Evolutionary conservation across 2,888 invertebrate genomes (phyloP).

Genomic region (Pollenia amentaria): DNA sequence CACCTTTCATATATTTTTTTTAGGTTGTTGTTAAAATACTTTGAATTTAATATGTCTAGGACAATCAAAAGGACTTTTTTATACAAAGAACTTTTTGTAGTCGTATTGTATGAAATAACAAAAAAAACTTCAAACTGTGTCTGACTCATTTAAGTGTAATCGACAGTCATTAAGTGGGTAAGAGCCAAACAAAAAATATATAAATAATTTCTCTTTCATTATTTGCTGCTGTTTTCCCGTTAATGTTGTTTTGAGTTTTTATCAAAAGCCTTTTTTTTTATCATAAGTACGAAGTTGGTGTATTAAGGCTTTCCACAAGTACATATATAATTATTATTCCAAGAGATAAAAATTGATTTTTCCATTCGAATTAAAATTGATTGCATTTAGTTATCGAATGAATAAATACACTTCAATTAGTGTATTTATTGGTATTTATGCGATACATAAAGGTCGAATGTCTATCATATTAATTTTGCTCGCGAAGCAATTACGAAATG

Average conservation of each 20-base stretch:
- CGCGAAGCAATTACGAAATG: not conserved
- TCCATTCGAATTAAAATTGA: not conserved
- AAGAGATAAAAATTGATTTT: conserved; percentile 1
- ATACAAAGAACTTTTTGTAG: conserved; percentile 7
- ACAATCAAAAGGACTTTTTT: conserved; percentile 33
- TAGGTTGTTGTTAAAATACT: not conserved
- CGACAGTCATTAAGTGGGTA: conserved; percentile 24
- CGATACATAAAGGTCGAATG: conserved; percentile 2
- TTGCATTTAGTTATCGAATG: conserved; percentile 1
- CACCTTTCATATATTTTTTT: not conserved
- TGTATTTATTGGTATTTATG: not conserved
- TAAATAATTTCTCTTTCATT: not conserved
- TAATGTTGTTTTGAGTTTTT: conserved; percentile 3
- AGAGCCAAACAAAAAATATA: not conserved
- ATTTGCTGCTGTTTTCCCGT: not conserved
- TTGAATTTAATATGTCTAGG: conserved; percentile 12
- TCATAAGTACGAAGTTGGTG: not conserved
- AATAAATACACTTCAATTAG: not conserved
- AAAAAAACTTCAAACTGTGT: conserved; percentile 5
- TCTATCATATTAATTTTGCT: not conserved
- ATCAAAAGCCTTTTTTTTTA: conserved; percentile 9
- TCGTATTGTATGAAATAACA: not conserved
- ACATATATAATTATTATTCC: not conserved
- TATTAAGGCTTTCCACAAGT: not conserved
- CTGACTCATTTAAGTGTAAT: conserved; percentile 17